phyloP scores from a whole-genome alignment of 1,140 invertebrate species.

The Onthophagus taurus region DNA sequence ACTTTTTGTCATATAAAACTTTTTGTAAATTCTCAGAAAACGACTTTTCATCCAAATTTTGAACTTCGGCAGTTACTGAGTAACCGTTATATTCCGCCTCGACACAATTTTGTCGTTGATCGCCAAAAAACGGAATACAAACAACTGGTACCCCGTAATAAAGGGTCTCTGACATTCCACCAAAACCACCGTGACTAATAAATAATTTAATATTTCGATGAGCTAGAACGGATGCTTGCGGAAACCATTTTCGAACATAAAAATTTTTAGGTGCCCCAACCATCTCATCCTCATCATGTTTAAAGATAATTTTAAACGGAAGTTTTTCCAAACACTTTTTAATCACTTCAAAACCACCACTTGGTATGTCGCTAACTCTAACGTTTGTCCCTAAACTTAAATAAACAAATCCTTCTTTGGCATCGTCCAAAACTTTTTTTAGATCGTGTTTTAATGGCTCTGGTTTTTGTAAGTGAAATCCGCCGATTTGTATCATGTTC shows the following conservation, averaged over 20 bases:
- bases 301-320: background rate
- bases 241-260: slow-evolving; percentile 12
- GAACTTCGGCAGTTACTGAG: too few species aligned
- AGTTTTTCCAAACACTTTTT: background rate
- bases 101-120: slow-evolving; percentile 41
- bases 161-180: slow-evolving; percentile 54
- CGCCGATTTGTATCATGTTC: slow-evolving; percentile 36
- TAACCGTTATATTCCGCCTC: too few species aligned
- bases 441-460: slow-evolving; percentile 26
- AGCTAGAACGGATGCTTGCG: slow-evolving; percentile 23
- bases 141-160: slow-evolving; percentile 55
- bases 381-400: slow-evolving; percentile 5
- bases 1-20: too few species aligned
- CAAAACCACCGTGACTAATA: slow-evolving; percentile 56
- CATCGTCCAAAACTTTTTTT: background rate
- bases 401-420: slow-evolving; percentile 4
- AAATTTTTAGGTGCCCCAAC: slow-evolving; percentile 12
- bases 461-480: slow-evolving; percentile 26
- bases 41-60: too few species aligned
- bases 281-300: background rate
- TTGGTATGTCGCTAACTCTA: background rate
- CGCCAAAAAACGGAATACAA: slow-evolving; percentile 53
- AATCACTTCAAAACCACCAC: background rate
- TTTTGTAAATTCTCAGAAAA: too few species aligned
- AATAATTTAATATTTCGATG: slow-evolving; percentile 45